Evolutionary conservation across 2,888 invertebrate species (phyloP), one percentile per base, ranked within the genome.

Genomic region (Chloromyia formosa): DNA sequence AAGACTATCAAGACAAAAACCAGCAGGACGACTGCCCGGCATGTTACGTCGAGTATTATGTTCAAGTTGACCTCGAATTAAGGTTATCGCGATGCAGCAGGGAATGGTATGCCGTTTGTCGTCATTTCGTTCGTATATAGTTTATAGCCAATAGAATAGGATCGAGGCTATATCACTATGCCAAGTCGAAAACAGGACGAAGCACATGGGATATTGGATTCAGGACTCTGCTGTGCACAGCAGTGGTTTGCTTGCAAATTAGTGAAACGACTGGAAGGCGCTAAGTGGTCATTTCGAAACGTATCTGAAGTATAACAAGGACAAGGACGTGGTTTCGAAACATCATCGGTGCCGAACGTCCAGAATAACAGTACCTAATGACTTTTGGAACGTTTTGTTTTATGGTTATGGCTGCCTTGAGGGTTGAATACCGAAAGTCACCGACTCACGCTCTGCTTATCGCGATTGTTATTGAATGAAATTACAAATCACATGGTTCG

Each of bases 211-310:
- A 42, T 42, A 42, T 42, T 58, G 58, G 58, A 20, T n/a, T n/a
- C n/a, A 20, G 12, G 18, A 20, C 9, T 20, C 12, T 42, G 35
- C 40, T 64, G 62, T 64, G 62, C 62, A 64, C 62, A 40, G 62
- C 42, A 64, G 62, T 40, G 62, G 62, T 42, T 64, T 64, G 40
- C 16, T 64, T 3, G 42, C 12, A 64, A 64, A 64, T 64, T 64
- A 64, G 62, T 64, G 40, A 42, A 64, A 35, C 42, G 62, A 18
- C 16, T 18, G 42, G 20, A 42, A 40, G 62, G 62, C 42, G 40
- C 62, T 64, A 40, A 64, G 40, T 40, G 62, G 62, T 64, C 40
- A 18, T 27, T 58, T 61, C 12, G 49, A n/a, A 3, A 12, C 16
- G 12, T n/a, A 49, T n/a, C 49, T 1, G 16, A 49, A 49, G 12